Evolutionary conservation across 2,113 vertebrate species (phyloP), one percentile per base, ranked within the genome.

Genomic region (Pseudolaguvia tuberculata): DNA sequence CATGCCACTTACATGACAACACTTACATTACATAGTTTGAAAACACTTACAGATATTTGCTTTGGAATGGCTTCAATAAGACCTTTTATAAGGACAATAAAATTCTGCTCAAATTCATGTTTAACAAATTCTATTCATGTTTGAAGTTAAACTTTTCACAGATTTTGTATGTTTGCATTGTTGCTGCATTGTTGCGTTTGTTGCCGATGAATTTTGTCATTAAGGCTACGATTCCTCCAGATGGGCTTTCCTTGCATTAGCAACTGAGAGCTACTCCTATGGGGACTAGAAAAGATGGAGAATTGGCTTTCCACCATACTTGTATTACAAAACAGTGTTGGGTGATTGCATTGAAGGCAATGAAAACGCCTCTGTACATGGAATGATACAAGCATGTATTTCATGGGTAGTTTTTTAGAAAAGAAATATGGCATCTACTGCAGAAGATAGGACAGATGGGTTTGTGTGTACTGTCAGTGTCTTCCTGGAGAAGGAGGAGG

Each of bases 321-420:
- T 9, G 45, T 18, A 1, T 66, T 63, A 39, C 29, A 53, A 12
- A 63, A 23, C 45, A 9, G n/a, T 10, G 51, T 20, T 68, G 73
- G 27, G 35, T 65, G 53, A 75, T 75, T 75, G 72, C 58, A 55
- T 62, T 31, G n/a, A 50, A 3, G 59, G 72, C 78, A 67, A 75
- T 79, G 78, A 70, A 27, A 75, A 51, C 67, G 56, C 58, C 67
- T 51, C 23, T 63, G 27, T 21, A 66, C 39, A 14, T 57, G 50
- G 55, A 56, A 63, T 75, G 67, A 79, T 75, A 73, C 61, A 70
- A 71, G 69, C 59, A 75, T 47, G 67, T 31, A 35, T 58, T 65
- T 53, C 13, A 53, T 71, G 50, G 65, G 57, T 53, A 75, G 78
- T 69, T 51, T 57, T 58, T 74, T 62, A 29, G 31, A 77, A 70